Percentiles rank a stretch among this genome's conserved stretches.
These are phyloP conservation scores for Paramuricea clavata DNA, from an alignment of 92 coral and sea anemone species.

Conservation along the genomic window DNA sequence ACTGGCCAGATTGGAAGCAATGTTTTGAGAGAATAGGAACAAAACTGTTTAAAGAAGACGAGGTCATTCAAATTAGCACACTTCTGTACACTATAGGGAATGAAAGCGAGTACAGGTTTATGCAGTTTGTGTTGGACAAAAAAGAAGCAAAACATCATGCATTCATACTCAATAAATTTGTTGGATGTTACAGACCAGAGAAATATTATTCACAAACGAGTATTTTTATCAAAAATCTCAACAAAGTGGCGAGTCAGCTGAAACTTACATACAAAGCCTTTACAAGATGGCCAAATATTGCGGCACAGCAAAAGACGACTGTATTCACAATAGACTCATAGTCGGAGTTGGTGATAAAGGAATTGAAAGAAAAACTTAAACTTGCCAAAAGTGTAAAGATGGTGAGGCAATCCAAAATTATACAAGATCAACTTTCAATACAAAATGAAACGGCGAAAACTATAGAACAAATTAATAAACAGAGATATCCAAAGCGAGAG, in stretches of 20 bases:
- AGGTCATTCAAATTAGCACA: neutral
- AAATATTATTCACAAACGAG: constrained; percentile 41
- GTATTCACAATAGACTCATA: constrained; percentile 22
- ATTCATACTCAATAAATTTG: constrained; percentile 7
- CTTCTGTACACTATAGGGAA: constrained; percentile 19
- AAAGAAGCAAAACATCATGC: neutral
- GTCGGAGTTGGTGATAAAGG: neutral
- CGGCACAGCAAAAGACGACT: constrained; percentile 27
- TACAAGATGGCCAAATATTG: constrained; percentile 43
- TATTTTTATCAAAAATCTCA: constrained; percentile 21
- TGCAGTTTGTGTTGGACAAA: neutral
- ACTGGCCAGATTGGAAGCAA: constrained; percentile 43
- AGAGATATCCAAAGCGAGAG: neutral
- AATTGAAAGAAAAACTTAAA: neutral
- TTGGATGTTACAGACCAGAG: constrained; percentile 24
- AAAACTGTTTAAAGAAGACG: constrained; percentile 31
- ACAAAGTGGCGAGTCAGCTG: constrained; percentile 14
- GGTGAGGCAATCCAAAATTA: constrained; percentile 30
- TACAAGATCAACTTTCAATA: neutral
- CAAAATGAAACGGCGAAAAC: neutral
- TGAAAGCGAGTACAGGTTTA: constrained; percentile 20
- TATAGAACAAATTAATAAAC: neutral
- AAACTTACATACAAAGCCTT: constrained; percentile 33
- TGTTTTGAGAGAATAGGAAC: constrained; percentile 33
- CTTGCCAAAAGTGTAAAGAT: constrained; percentile 27